A percentile compares a stretch with the other conserved stretches of the same genome.
Evolutionary conservation across 2,888 invertebrate species (phyloP).

Genomic region (Scaeva pyrastri): DNA sequence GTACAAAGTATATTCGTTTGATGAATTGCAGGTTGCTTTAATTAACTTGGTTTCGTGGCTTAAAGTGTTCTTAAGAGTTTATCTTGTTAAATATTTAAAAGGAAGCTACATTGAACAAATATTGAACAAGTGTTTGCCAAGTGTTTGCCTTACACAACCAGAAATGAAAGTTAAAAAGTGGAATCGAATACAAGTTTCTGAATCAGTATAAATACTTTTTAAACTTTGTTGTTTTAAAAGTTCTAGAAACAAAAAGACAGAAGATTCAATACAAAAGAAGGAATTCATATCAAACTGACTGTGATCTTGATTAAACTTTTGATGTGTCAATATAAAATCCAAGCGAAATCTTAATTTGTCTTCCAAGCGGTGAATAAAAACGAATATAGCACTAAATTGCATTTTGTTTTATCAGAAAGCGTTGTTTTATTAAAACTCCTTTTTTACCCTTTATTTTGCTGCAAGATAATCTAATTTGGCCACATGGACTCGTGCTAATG

Average conservation of each 20-base stretch:
- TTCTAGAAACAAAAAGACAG: too few species aligned
- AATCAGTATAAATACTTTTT: too few species aligned
- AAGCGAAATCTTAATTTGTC: neutral
- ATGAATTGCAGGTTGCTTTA: neutral
- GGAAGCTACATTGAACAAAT: neutral
- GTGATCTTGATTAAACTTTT: too few species aligned
- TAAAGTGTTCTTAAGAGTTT: neutral
- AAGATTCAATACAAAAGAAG: too few species aligned
- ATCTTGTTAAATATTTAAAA: neutral
- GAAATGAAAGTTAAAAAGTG: too few species aligned
- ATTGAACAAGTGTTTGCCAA: too few species aligned
- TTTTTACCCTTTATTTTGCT: neutral
- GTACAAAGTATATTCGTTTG: neutral
- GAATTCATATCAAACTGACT: too few species aligned
- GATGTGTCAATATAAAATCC: neutral
- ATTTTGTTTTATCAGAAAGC: neutral
- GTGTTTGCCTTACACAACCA: too few species aligned
- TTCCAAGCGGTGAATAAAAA: neutral
- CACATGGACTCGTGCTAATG: slow-evolving; percentile 42
- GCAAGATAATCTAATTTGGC: slow-evolving; percentile 21
- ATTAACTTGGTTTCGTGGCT: neutral
- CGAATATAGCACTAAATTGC: neutral
- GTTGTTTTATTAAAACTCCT: slow-evolving; percentile 1
- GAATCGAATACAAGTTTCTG: too few species aligned
- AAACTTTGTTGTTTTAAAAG: too few species aligned